Evolutionary conservation across 2,113 vertebrate genomes (phyloP), one percentile per base, ranked within the genome.

Genomic region (Campylomormyrus numenius): DNA sequence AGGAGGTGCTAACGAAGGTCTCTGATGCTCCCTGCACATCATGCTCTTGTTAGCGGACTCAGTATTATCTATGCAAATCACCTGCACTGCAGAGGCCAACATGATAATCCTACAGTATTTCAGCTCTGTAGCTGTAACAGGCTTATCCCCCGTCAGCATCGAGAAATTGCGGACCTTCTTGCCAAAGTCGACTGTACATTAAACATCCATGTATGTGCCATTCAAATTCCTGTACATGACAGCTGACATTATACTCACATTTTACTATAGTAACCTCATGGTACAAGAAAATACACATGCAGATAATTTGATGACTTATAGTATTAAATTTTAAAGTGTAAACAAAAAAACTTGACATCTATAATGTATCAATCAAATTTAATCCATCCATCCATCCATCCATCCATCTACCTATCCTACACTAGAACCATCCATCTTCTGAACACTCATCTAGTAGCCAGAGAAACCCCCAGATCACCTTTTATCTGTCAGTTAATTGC

Each of bases 21-120:
- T 84, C 89, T 52, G 3, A n/a, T 24, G 27, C 50, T 56, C 89
- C 56, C 31, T 58, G 49, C 31, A 31, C 77, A 85, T 89, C 84
- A 27, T 89, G 50, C 39, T 24, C 39, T 42, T 39, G 84, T 27
- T 89, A 89, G 56, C 50, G 35, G 21, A 56, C 35, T 31, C 52
- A 45, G 70, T 56, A 89, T 89, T 89, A 84, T 50, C 89, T 84
- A 49, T 84, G 80, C 45, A 89, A 77, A 89, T 89, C 46, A 80
- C 35, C 77, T 48, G 83, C 89, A 62, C 74, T 58, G 50, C 77
- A 84, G 89, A 77, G 39, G 45, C 80, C 35, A 46, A 19, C 39
- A 85, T 85, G 24, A 24, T 85, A 70, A 70, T 27, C 62, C 62
- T 70, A 31, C 62, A 70, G n/a, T 70, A 70, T 70, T 11, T 70